phyloP scores from a whole-genome alignment of 2,113 vertebrate genomes.

The Pseudorectes ferrugineus region DNA sequence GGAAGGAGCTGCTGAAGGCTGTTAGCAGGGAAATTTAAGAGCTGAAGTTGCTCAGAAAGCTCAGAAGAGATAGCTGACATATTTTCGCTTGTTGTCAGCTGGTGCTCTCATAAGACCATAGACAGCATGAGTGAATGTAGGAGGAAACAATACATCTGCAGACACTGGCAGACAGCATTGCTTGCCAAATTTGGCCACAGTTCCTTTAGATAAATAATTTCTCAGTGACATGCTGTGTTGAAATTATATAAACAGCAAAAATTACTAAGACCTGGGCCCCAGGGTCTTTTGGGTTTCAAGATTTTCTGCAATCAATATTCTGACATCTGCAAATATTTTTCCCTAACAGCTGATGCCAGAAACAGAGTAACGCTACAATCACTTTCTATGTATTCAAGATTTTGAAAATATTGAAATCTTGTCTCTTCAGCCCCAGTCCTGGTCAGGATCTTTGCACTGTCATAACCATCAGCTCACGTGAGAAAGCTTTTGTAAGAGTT shows the following conservation, averaged over 20 bases:
- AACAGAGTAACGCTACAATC: constrained; percentile 55
- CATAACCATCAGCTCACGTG: constrained; percentile 69
- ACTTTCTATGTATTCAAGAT: constrained; percentile 54
- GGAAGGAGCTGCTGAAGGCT: neutral
- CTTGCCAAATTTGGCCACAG: constrained; percentile 71
- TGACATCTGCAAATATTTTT: constrained; percentile 77
- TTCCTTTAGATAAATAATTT: constrained; percentile 80
- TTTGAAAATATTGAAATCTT: constrained; percentile 72
- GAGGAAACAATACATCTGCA: constrained; percentile 74
- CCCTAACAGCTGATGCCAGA: constrained; percentile 67
- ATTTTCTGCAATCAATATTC: constrained; percentile 72
- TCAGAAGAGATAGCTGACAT: neutral
- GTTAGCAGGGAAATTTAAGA: neutral
- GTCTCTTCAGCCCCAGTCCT: constrained; percentile 49
- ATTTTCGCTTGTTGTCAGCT: constrained; percentile 34
- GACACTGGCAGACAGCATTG: constrained; percentile 66
- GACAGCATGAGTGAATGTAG: constrained; percentile 40
- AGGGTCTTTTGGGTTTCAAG: constrained; percentile 65
- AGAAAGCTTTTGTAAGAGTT: constrained; percentile 67
- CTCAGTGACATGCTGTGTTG: constrained; percentile 63
- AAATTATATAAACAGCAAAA: constrained; percentile 85
- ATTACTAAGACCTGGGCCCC: constrained; percentile 69
- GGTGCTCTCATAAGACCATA: constrained; percentile 36
- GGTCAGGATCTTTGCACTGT: constrained; percentile 52
- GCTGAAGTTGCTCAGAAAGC: neutral